Evolutionary conservation across 64 coral and sea anemone species (phyloP).

Genomic region (Pachyseris speciosa): DNA sequence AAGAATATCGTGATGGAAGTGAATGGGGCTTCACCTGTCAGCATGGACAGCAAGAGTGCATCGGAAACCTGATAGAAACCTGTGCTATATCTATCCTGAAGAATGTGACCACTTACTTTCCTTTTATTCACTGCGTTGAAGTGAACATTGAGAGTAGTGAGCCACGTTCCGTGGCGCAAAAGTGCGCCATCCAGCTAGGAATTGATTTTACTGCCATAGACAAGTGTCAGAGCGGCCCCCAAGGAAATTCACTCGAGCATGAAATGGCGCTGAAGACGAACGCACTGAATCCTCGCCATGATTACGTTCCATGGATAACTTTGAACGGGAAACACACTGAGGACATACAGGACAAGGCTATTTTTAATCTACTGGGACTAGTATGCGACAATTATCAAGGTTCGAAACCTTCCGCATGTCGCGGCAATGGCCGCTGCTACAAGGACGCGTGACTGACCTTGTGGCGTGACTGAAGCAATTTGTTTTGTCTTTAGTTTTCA

Average conservation of each 20-base stretch:
- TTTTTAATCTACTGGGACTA: slow-evolving; percentile 47
- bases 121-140: slow-evolving; percentile 85
- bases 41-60: slow-evolving; percentile 72
- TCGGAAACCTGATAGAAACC: slow-evolving; percentile 83
- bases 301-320: slow-evolving; percentile 79
- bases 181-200: slow-evolving; percentile 45
- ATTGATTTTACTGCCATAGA: slow-evolving; percentile 75
- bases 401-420: slow-evolving; percentile 46
- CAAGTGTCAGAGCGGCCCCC: slow-evolving; percentile 53
- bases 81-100: slow-evolving; percentile 68
- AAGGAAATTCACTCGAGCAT: slow-evolving; percentile 76
- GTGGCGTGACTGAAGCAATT: too few species aligned
- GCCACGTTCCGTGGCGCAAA: slow-evolving; percentile 18
- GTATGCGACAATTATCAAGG: slow-evolving; percentile 71
- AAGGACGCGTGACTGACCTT: not conserved
- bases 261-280: slow-evolving; percentile 82
- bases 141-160: not conserved
- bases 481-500: too few species aligned
- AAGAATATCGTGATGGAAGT: slow-evolving; percentile 22
- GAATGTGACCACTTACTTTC: slow-evolving; percentile 53
- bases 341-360: slow-evolving; percentile 71
- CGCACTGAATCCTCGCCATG: slow-evolving; percentile 59
- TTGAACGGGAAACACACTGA: slow-evolving; percentile 78
- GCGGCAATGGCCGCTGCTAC: not conserved
- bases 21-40: slow-evolving; percentile 73